Percentiles rank a stretch among this genome's conserved stretches.
Evolutionary conservation across 2,113 vertebrate genomes (phyloP).

Genomic region (Hipposideros armiger): DNA sequence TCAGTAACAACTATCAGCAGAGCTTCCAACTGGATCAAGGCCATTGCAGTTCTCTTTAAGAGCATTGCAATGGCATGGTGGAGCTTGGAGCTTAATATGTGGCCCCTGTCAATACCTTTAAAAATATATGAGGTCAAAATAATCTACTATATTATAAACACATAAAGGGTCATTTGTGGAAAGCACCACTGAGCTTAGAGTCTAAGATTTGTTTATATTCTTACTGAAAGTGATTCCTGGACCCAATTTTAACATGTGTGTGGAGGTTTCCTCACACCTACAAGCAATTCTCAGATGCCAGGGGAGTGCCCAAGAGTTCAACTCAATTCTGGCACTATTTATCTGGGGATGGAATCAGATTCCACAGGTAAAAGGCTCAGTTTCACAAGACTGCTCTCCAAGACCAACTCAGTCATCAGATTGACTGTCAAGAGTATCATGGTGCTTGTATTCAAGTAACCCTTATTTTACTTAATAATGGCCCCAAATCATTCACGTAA

Average conservation of each 20-base stretch:
- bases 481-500: background rate
- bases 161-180: background rate
- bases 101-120: background rate
- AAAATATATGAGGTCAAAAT: slow-evolving; percentile 19
- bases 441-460: background rate
- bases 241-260: background rate
- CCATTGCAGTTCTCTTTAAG: background rate
- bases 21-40: background rate
- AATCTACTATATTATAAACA: background rate
- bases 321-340: background rate
- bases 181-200: background rate
- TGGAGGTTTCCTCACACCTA: no score
- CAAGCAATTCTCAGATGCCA: background rate
- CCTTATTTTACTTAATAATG: background rate
- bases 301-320: background rate
- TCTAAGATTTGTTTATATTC: background rate
- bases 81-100: background rate
- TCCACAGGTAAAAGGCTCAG: background rate
- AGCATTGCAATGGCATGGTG: background rate
- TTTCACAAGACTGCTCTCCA: background rate
- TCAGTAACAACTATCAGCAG: background rate
- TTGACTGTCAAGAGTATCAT: background rate
- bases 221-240: background rate
- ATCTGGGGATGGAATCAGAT: background rate
- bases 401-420: background rate